Conservation (phyloP, 2,888 invertebrate genomes). For the Plebejus anna region DNA sequence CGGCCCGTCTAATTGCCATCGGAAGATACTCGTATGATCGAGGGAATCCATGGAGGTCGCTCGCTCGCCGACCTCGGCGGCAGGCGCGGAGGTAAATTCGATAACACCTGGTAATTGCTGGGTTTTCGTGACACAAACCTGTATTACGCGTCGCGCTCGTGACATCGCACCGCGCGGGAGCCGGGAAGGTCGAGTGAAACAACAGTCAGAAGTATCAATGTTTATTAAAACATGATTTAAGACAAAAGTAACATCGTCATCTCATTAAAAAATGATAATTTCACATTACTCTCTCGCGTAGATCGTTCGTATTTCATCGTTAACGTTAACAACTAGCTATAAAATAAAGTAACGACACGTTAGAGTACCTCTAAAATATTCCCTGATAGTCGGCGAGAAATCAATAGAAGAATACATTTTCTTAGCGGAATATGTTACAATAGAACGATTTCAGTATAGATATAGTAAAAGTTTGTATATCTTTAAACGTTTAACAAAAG, state of each 20-base stretch:
- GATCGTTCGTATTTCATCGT: constrained; percentile 35
- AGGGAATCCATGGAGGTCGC: background rate
- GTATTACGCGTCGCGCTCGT: background rate
- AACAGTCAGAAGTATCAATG: constrained; percentile 57
- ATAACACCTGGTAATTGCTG: constrained; percentile 31
- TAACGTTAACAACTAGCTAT: constrained; percentile 38
- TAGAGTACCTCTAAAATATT: constrained; percentile 40
- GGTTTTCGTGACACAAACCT: constrained; percentile 23
- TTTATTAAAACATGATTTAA: constrained; percentile 76
- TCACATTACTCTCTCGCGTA: constrained; percentile 41
- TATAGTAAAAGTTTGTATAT: constrained; percentile 45
- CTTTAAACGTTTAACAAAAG: constrained; percentile 46
- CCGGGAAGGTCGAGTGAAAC: constrained; percentile 41
- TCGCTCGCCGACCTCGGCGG: constrained; percentile 42
- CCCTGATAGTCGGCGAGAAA: constrained; percentile 39
- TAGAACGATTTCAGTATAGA: constrained; percentile 44
- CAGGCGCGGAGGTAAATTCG: constrained; percentile 25
- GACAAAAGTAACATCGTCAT: constrained; percentile 71
- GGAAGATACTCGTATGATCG: background rate
- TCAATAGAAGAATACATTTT: constrained; percentile 43
- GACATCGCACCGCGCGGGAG: background rate
- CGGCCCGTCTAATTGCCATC: constrained; percentile 34
- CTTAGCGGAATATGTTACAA: constrained; percentile 41
- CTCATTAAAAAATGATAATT: constrained; percentile 61
- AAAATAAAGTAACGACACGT: constrained; percentile 40